Percentiles rank a stretch among this genome's conserved stretches.
Conservation (phyloP, 2,113 vertebrate genomes). For the Passer montanus region DNA sequence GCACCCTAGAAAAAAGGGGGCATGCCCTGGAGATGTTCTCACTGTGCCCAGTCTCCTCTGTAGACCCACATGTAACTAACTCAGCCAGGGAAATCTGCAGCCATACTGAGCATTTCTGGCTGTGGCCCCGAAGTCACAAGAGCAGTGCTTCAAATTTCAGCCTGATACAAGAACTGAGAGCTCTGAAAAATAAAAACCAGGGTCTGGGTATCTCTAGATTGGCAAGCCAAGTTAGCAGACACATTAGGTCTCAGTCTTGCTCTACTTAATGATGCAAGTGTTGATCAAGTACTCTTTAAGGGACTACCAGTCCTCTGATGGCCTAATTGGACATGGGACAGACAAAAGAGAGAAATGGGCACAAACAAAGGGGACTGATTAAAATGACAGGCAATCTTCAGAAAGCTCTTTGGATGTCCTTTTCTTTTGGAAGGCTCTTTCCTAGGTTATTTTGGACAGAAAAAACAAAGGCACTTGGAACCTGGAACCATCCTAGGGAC, state of each 20-base stretch:
- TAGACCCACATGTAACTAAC: neutral
- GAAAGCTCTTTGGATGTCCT: neutral
- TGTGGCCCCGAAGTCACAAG: neutral
- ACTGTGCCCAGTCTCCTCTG: neutral
- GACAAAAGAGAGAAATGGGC: neutral
- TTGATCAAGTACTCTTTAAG: neutral
- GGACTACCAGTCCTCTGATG: neutral
- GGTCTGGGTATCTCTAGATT: neutral
- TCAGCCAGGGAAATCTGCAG: neutral
- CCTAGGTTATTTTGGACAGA: neutral
- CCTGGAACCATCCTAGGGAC: neutral
- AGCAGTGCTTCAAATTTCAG: accelerated
- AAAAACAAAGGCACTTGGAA: neutral
- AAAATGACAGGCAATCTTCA: neutral
- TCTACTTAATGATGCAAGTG: neutral
- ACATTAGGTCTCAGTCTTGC: neutral
- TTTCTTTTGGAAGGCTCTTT: neutral
- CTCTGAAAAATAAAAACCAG: neutral
- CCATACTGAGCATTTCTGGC: neutral
- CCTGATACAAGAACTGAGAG: neutral
- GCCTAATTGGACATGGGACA: neutral
- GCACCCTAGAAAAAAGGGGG: neutral
- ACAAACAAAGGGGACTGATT: neutral
- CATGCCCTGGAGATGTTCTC: neutral
- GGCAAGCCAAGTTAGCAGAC: neutral